These are phyloP conservation scores for Ochotona curzoniae DNA, from an alignment of 2,113 vertebrate genomes.

Conservation along the genomic window DNA sequence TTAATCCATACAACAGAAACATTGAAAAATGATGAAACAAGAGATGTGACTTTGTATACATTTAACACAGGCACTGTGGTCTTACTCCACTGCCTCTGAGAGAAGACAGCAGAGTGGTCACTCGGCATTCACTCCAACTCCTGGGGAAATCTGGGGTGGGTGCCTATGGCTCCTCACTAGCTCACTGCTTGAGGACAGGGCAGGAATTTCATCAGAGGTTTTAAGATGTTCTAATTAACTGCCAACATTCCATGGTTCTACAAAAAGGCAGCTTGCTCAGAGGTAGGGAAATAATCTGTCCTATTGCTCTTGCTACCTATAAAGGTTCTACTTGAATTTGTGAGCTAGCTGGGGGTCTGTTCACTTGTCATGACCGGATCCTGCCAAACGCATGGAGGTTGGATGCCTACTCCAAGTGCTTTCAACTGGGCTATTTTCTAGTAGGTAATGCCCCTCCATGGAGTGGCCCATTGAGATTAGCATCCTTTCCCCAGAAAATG, in stretches of 20 bases:
- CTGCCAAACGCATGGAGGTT: not conserved
- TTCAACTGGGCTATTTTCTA: not conserved
- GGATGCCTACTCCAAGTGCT: not conserved
- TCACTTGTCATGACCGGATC: not conserved
- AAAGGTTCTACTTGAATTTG: constrained; percentile 10
- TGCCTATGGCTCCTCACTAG: not conserved
- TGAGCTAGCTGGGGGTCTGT: not conserved
- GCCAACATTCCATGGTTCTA: constrained; percentile 3
- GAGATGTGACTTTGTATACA: constrained; percentile 28
- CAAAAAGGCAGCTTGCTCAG: not conserved
- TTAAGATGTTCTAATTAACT: constrained; percentile 51
- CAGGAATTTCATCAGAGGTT: not conserved
- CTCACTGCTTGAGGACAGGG: not conserved
- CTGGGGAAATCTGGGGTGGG: not conserved
- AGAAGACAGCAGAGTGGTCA: not conserved
- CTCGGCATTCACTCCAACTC: not conserved
- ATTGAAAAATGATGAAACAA: constrained; percentile 18
- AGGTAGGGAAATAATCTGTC: constrained; percentile 23
- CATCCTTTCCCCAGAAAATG: not conserved
- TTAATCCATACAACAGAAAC: constrained; percentile 56
- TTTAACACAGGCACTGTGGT: not conserved
- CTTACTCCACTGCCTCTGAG: not conserved
- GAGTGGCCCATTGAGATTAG: not conserved
- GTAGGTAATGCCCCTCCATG: not conserved
- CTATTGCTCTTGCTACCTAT: not conserved